Base-by-base conservation (phyloP, 1,140 invertebrate genomes). In the Ceratosolen fusciceps region DNA sequence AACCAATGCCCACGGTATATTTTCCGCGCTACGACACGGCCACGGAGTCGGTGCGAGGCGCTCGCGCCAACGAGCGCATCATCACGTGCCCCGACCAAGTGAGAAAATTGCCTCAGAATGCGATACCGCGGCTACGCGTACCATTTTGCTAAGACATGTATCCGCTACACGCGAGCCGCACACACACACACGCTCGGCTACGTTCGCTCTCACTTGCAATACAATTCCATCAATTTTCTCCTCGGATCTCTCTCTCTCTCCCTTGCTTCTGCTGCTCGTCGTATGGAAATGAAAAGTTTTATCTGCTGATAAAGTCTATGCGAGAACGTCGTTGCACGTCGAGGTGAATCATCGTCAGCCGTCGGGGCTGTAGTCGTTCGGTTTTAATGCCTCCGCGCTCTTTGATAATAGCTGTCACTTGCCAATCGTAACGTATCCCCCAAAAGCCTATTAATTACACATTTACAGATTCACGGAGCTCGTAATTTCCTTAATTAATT, bases 81-180 rank as follows among this genome's bases (percentile, higher is more conserved):
- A 31, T 75, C 74, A 29, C 65, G 62, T 77, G 34, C 43, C 29
- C 47, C 24, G 72, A 54, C 58, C 70, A 73, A 67, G 77, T 47
- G 58, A 73, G 77, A 79, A 79, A 79, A 74, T 79, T 52, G 39
- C 60, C 67, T 73, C 56, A 34, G 70, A 54, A 79, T 73, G 60
- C 70, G 70, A 52, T 71, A 60, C 39, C n/a, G n/a, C n/a, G n/a
- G 65, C 39, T 24, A 58, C n/a, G 31, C 19, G 54, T 37, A 39
- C 29, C 29, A 39, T 37, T 37, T 56, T 37, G 56, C 52, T 21
- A 58, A 73, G 19, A 73, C 29, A 43, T n/a, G n/a, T n/a, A 16
- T 43, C 39, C 16, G 47, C 39, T 26, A 39, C 26, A 29, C 19
- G 39, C 14, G 52, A 10, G 56, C n/a, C n/a, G n/a, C n/a, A n/a